Evolutionary conservation across 2,113 vertebrate species (phyloP), one percentile per base, ranked within the genome.

Genomic region (Ploceus nigricollis): DNA sequence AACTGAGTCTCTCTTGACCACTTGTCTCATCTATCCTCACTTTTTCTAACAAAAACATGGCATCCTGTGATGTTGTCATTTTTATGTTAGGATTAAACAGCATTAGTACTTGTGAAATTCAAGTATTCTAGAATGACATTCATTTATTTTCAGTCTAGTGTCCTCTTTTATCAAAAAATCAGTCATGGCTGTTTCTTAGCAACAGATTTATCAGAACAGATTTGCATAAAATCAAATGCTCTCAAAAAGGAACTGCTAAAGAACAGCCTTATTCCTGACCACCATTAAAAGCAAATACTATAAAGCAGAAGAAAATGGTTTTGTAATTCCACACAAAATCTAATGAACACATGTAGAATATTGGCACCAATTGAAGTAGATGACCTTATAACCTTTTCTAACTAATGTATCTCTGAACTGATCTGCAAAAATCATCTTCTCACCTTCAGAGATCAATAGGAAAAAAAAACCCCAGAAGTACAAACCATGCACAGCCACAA

Each of bases 121-220:
- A 78, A 82, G 73, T 58, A 79, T 72, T 91, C 75, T 39, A 66
- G n/a, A 68, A 54, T 70, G 51, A 79, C 44, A 27, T 6, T 91
- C 13, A 76, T 61, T 93, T 94, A 64, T 45, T 93, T 53, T 80
- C 30, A 81, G 21, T 63, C 47, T 54, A 81, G 85, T 39, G 78
- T 91, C 77, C 70, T 69, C 22, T 91, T 85, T 69, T 91, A 94
- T 61, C 27, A 88, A 90, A 89, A 82, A 76, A 45, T 69, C 71
- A 82, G 87, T 73, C 78, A 78, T 44, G 9, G 30, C 24, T 82
- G 90, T 91, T 94, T 70, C 93, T 93, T 93, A 96, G 95, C 94
- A 96, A 96, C 94, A 82, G 58, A 65, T 80, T 89, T 53, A 88
- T 65, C 21, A 31, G 93, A 91, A 87, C 31, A 91, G 50, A 85